Conservation (phyloP, 2,888 invertebrate genomes). For the Mimachlamys varia region DNA sequence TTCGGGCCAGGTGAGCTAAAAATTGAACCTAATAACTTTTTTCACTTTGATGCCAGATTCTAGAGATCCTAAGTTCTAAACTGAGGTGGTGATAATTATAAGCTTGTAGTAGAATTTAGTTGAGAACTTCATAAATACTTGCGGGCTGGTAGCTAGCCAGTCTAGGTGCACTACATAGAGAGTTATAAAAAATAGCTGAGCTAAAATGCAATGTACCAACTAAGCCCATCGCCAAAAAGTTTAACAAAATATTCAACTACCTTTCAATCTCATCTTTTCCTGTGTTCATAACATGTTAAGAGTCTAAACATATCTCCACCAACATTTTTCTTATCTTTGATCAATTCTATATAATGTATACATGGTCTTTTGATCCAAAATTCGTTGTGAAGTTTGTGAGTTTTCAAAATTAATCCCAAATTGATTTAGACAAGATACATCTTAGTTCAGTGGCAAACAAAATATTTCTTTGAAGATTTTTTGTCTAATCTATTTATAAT, state of each 20-base stretch:
- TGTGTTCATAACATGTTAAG: neutral
- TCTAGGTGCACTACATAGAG: too few relatives aligned
- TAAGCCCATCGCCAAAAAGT: neutral
- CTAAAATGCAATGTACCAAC: neutral
- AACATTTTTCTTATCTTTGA: neutral
- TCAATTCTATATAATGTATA: neutral
- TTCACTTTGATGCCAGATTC: too few relatives aligned
- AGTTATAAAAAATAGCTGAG: neutral
- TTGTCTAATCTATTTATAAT: neutral
- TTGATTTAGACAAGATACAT: neutral
- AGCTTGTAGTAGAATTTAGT: too few relatives aligned
- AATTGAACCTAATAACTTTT: too few relatives aligned
- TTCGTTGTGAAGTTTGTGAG: neutral
- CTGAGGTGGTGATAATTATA: too few relatives aligned
- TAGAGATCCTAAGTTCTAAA: too few relatives aligned
- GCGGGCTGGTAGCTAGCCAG: too few relatives aligned
- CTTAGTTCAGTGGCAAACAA: neutral
- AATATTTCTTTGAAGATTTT: neutral
- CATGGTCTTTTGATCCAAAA: neutral
- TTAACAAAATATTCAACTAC: neutral
- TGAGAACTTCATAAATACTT: too few relatives aligned
- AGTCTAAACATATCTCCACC: neutral
- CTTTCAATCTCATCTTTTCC: neutral
- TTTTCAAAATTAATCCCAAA: neutral
- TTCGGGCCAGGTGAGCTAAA: too few relatives aligned